Percentiles rank a stretch among this genome's conserved stretches.
Evolutionary conservation across 2,797 vertebrate species (phyloP).

Genomic region (Gadopsis marmoratus): DNA sequence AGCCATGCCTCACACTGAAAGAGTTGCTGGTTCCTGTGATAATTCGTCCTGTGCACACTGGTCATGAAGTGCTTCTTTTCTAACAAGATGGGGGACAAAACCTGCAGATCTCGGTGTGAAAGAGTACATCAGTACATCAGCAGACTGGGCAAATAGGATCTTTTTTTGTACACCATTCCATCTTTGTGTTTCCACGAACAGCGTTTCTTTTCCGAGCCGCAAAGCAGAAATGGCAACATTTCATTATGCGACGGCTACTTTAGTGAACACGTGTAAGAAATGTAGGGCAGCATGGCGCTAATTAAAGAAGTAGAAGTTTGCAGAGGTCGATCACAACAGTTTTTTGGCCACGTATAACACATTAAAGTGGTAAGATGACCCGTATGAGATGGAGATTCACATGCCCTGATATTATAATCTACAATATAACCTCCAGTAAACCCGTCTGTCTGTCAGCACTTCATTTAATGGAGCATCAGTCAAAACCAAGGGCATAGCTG

Average conservation of each 20-base stretch:
- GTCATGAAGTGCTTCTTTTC: no score
- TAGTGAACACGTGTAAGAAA: constrained; percentile 8
- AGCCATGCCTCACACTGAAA: no score
- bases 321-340: neutral
- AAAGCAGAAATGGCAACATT: neutral
- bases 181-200: neutral
- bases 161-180: neutral
- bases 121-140: no score
- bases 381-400: neutral
- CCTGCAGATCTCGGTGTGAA: no score
- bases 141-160: neutral
- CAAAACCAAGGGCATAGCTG: rapidly evolving
- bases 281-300: neutral
- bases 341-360: no score
- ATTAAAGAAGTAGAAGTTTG: constrained; percentile 6
- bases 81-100: no score
- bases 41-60: no score
- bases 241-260: neutral
- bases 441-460: neutral
- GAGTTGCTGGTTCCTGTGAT: no score
- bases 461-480: no score
- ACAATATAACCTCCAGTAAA: neutral
- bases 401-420: neutral
- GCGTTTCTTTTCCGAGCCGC: neutral
- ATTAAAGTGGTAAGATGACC: neutral